Evolutionary conservation across 2,797 vertebrate species (phyloP), one percentile per base, ranked within the genome.

Genomic region (Okamejei kenojei): DNA sequence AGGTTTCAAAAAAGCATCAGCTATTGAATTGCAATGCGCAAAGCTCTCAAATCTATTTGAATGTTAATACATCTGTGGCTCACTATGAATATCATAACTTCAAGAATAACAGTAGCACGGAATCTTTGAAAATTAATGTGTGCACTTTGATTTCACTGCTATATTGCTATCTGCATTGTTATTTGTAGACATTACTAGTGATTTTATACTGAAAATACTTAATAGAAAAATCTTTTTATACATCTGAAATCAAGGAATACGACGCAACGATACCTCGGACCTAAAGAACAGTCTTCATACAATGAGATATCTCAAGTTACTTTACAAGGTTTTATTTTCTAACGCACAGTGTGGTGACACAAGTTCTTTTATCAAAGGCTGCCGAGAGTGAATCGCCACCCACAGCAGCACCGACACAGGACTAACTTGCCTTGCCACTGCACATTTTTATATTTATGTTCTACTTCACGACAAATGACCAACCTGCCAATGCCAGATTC

Each of bases 11-110:
- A 35, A 15, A 92, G 26, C 90, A 92, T 92, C 38, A 19, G 15
- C 1, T 92, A 76, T n/a, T 92, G 90, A 76, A 74, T 76, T 17
- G 71, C 90, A 54, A 73, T 73, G 71, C 7, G 23, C 68, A 76
- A 92, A 92, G 71, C 45, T 76, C 71, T 74, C 90, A 73, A 92
- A 88, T 45, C 90, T 92, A 92, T 74, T 76, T 92, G 90, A 71
- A 76, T 92, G 90, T 23, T 45, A 92, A 92, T 76, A 73, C 38
- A 54, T 68, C 71, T 54, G 23, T 54, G 38, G 38, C 26, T 92
- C 71, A 92, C 35, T n/a, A n/a, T 76, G 35, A 92, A 92, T 38
- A 91, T 74, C 35, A 54, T 23, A 54, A 13, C 90, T 76, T 92
- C 90, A 92, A 92, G 90, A 10, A 26, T 38, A n/a, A 7, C 35